Conservation (phyloP, 2,113 vertebrate species). For the Neodontobutis hainanensis region DNA sequence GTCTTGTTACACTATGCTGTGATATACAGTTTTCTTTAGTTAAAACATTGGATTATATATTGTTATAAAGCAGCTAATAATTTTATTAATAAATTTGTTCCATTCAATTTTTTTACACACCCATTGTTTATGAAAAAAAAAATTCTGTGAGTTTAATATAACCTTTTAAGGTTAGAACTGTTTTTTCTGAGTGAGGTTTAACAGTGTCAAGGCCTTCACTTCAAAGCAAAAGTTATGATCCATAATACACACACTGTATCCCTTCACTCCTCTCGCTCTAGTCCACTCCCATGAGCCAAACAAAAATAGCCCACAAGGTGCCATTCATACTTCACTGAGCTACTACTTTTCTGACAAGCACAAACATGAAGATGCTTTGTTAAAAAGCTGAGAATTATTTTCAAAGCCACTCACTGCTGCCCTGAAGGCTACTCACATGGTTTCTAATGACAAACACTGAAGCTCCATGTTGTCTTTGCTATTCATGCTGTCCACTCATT, state of each 20-base stretch:
- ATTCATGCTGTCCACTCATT: slow-evolving; percentile 17
- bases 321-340: slow-evolving; percentile 35
- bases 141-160: not conserved
- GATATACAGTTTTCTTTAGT: no score
- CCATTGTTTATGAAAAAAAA: not conserved
- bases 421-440: slow-evolving; percentile 53
- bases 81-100: no score
- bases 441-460: slow-evolving; percentile 32
- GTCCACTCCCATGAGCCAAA: slow-evolving; percentile 26
- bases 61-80: no score
- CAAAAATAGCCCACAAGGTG: slow-evolving; percentile 50
- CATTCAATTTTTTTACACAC: no score
- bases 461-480: slow-evolving; percentile 18
- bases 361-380: slow-evolving; percentile 36
- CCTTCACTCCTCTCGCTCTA: slow-evolving; percentile 33
- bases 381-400: slow-evolving; percentile 17
- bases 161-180: not conserved
- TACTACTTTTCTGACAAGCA: slow-evolving; percentile 35
- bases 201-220: not conserved
- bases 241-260: slow-evolving; percentile 17
- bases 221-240: slow-evolving; percentile 1
- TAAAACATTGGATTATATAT: no score
- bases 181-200: not conserved
- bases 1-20: no score
- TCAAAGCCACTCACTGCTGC: slow-evolving; percentile 13